phyloP scores from a whole-genome alignment of 2,797 vertebrate species.

The Ispidina picta region DNA sequence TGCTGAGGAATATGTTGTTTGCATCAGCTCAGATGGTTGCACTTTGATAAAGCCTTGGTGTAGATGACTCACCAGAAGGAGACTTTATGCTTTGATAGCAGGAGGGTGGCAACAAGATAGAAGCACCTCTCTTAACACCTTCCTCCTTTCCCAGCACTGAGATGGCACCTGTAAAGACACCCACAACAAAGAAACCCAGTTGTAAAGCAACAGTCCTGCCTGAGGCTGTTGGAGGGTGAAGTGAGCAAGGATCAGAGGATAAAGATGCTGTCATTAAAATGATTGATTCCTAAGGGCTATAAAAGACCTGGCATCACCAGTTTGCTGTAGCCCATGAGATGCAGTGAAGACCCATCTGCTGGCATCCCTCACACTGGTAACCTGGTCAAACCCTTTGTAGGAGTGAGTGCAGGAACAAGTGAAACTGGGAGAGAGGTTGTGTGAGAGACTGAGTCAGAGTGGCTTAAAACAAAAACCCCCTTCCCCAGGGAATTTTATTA shows the following conservation, averaged over 20 bases:
- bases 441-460: background rate
- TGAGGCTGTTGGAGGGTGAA: background rate
- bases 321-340: background rate
- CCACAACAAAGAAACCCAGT: background rate
- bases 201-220: background rate
- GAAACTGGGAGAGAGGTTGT: background rate
- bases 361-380: background rate
- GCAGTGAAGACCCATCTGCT: background rate
- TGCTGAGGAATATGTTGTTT: background rate
- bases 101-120: background rate
- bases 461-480: background rate
- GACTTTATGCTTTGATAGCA: background rate
- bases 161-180: background rate
- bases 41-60: background rate
- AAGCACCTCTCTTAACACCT: background rate
- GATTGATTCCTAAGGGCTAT: background rate
- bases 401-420: background rate
- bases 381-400: background rate
- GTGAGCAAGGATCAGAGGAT: background rate
- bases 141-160: background rate
- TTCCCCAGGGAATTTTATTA: background rate
- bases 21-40: background rate
- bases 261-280: background rate
- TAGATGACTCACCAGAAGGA: background rate
- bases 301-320: background rate